These are phyloP conservation scores for Ferrisia virgata DNA, from an alignment of 2,888 invertebrate genomes.

Conservation along the genomic window DNA sequence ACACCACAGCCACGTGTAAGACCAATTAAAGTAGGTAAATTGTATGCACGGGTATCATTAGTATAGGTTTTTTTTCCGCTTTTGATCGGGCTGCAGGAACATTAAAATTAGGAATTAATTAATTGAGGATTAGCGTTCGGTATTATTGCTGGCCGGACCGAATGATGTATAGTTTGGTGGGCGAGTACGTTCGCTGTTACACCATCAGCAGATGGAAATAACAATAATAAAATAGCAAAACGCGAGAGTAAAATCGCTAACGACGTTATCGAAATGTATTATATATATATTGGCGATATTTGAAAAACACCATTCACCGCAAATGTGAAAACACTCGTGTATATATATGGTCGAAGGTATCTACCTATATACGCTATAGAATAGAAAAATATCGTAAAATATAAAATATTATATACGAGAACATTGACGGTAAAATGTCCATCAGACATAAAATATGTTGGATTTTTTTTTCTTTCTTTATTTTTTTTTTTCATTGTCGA, in stretches of 20 bases:
- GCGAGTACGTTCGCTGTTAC: background rate
- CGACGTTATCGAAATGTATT: background rate
- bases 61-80: background rate
- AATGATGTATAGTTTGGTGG: background rate
- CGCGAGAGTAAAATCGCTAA: background rate
- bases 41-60: background rate
- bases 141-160: background rate
- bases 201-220: background rate
- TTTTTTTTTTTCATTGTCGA: background rate
- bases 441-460: background rate
- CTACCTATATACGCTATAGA: background rate
- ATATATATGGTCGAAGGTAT: background rate
- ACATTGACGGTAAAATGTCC: background rate
- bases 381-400: background rate
- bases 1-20: background rate
- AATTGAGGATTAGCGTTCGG: background rate
- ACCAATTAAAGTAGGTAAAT: background rate
- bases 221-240: background rate
- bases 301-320: background rate
- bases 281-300: background rate
- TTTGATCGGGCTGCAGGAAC: background rate
- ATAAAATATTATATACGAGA: background rate
- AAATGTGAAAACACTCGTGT: background rate
- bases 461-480: too few relatives aligned
- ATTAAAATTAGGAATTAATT: conserved; percentile 13